These are phyloP conservation scores for Trisateles emortualis DNA, from an alignment of 2,888 invertebrate species.

Conservation along the genomic window DNA sequence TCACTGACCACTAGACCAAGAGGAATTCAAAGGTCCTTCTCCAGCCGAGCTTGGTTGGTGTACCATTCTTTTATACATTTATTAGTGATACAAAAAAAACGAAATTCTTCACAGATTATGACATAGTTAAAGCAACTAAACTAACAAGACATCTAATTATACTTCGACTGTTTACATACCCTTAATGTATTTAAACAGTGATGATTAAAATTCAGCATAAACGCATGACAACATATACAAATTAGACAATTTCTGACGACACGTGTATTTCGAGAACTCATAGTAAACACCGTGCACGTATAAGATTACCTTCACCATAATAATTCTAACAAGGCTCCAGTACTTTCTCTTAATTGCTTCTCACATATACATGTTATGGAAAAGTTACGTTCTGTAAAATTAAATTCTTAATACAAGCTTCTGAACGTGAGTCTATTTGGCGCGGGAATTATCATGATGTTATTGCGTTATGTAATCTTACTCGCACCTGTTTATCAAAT, in stretches of 20 bases:
- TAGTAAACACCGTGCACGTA: constrained; percentile 54
- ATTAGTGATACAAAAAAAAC: too few species aligned
- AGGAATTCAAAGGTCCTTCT: too few species aligned
- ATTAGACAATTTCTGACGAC: constrained; percentile 28
- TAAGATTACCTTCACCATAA: constrained; percentile 67
- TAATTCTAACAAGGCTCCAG: constrained; percentile 71
- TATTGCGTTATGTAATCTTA: too few species aligned
- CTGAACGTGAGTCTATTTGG: constrained; percentile 28
- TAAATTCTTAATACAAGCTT: constrained; percentile 54
- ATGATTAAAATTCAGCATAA: constrained; percentile 5
- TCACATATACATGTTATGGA: constrained; percentile 61
- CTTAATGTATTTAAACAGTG: background rate
- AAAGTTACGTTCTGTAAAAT: constrained; percentile 62
- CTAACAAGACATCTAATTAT: too few species aligned
- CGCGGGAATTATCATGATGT: constrained; percentile 23
- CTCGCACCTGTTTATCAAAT: too few species aligned
- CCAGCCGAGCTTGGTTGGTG: too few species aligned
- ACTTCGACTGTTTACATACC: constrained; percentile 10
- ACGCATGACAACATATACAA: constrained; percentile 18
- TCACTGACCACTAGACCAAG: too few species aligned
- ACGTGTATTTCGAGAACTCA: constrained; percentile 38
- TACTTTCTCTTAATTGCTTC: constrained; percentile 74
- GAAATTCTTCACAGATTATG: too few species aligned
- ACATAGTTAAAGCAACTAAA: too few species aligned
- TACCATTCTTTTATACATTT: too few species aligned